These are phyloP conservation scores for Glyptemys insculpta DNA, from an alignment of 2,797 vertebrate species.

Conservation along the genomic window DNA sequence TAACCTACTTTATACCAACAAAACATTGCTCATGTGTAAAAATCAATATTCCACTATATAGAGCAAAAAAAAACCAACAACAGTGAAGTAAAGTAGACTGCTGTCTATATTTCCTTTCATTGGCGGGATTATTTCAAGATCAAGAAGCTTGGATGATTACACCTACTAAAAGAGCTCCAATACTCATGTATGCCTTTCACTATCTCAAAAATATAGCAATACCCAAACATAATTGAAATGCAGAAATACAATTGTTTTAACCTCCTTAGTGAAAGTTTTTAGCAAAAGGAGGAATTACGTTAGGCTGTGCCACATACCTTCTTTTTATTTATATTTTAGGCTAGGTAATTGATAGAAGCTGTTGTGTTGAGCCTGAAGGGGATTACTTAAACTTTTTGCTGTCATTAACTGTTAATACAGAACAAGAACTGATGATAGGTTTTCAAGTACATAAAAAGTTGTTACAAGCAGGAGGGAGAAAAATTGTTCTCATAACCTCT, in stretches of 20 bases:
- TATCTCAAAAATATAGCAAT: background rate
- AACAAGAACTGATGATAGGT: too few relatives aligned
- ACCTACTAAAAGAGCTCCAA: background rate
- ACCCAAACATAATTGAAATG: background rate
- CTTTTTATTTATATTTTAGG: background rate
- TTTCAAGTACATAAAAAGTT: too few relatives aligned
- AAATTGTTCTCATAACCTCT: too few relatives aligned
- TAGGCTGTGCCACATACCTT: background rate
- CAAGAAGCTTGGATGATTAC: background rate
- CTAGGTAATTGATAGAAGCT: background rate
- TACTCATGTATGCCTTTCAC: background rate
- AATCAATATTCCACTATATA: conserved; percentile 32
- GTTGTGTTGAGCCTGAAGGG: background rate
- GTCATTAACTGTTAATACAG: background rate
- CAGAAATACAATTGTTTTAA: background rate
- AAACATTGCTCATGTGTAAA: conserved; percentile 15
- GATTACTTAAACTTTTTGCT: background rate
- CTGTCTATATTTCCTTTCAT: background rate
- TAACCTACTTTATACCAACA: background rate
- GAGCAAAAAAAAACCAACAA: background rate
- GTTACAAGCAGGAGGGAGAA: too few relatives aligned
- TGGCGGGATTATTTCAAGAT: background rate
- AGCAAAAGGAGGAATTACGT: conserved; percentile 1
- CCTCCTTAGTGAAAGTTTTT: background rate
- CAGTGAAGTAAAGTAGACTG: background rate